phyloP scores from a whole-genome alignment of 2,888 invertebrate species.

The Drosophila anomelani region DNA sequence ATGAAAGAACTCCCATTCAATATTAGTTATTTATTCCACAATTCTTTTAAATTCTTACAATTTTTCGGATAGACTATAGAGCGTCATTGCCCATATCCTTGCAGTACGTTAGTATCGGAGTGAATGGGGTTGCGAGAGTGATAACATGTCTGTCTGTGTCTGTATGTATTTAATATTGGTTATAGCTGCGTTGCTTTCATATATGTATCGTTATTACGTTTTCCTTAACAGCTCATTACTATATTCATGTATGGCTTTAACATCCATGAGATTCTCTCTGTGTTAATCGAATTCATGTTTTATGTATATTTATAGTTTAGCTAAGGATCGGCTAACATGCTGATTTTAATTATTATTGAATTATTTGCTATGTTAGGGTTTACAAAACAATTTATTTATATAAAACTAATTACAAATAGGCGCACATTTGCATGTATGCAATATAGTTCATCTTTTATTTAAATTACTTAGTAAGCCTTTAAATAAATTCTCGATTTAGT shows the following conservation, averaged over 20 bases:
- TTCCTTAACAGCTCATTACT: slow-evolving; percentile 61
- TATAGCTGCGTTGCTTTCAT: slow-evolving; percentile 56
- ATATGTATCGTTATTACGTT: slow-evolving; percentile 48
- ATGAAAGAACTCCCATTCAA: slow-evolving; percentile 15
- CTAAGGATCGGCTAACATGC: slow-evolving; percentile 60
- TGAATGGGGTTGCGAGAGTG: slow-evolving; percentile 32
- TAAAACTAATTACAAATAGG: slow-evolving; percentile 78
- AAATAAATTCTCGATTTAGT: slow-evolving; percentile 58
- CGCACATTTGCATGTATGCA: slow-evolving; percentile 37
- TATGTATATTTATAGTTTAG: slow-evolving; percentile 49
- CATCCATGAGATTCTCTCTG: slow-evolving; percentile 50
- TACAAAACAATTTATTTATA: slow-evolving; percentile 71
- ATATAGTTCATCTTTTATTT: slow-evolving; percentile 14
- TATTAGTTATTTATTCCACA: slow-evolving; percentile 73
- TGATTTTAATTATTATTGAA: slow-evolving; percentile 37
- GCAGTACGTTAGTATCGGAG: slow-evolving; percentile 33
- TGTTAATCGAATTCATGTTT: slow-evolving; percentile 12
- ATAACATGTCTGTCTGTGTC: slow-evolving; percentile 32
- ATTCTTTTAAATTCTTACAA: slow-evolving; percentile 63
- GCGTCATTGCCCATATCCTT: slow-evolving; percentile 37
- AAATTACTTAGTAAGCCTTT: slow-evolving; percentile 57
- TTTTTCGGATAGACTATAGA: slow-evolving; percentile 61
- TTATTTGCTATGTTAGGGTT: slow-evolving; percentile 51
- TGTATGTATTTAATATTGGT: slow-evolving; percentile 66
- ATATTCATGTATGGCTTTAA: slow-evolving; percentile 56